A percentile compares a stretch with the other conserved stretches of the same genome.
phyloP scores from a whole-genome alignment of 1,140 invertebrate genomes.

The Xylocopa sonorina region DNA sequence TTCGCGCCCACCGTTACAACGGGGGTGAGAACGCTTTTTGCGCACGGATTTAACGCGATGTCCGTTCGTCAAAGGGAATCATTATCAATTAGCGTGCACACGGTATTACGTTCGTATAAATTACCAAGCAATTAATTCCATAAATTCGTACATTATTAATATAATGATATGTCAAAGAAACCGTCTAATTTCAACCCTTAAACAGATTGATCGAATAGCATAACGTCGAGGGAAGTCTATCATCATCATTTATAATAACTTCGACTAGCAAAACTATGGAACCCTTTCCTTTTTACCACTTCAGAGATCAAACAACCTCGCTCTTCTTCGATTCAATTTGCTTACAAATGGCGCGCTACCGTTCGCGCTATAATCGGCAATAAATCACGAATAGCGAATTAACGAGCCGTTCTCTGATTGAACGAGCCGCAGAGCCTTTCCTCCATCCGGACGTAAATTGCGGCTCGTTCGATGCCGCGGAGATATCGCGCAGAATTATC shows the following conservation, averaged over 20 bases:
- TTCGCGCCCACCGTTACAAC: neutral
- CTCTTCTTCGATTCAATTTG: too few species aligned
- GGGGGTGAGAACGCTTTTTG: constrained; percentile 6
- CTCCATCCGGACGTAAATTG: neutral
- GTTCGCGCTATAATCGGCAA: fast-evolving
- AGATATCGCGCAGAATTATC: constrained; percentile 38
- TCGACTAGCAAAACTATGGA: neutral
- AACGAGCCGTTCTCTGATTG: too few species aligned
- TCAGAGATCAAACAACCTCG: neutral
- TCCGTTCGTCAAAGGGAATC: constrained; percentile 27
- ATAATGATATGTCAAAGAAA: neutral
- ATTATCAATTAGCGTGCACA: constrained; percentile 19
- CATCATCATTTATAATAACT: too few species aligned
- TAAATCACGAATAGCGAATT: neutral
- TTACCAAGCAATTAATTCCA: constrained; percentile 22
- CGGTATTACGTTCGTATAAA: constrained; percentile 14
- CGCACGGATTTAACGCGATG: constrained; percentile 12
- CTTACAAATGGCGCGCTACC: too few species aligned
- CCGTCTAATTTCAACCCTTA: neutral
- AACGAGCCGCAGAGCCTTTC: neutral
- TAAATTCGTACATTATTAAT: neutral
- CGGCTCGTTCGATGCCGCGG: neutral
- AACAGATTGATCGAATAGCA: neutral
- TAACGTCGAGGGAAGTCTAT: too few species aligned
- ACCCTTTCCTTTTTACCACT: neutral